Base-by-base conservation (phyloP, 1,140 invertebrate species). In the Drepana arcuata region DNA sequence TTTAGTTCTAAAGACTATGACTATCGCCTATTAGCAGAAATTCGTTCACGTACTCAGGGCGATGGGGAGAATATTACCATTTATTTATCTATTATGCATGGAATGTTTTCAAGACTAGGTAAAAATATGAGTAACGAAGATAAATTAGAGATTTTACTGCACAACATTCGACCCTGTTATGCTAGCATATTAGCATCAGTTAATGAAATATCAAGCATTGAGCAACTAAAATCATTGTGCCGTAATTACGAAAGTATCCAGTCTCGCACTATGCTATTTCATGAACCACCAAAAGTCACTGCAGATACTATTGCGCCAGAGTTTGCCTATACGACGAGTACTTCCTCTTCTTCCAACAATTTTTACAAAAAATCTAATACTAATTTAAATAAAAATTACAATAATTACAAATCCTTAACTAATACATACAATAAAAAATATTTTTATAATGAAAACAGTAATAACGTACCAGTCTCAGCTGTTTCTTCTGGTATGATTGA, bases 1-100 rank as follows among this genome's bases (percentile, higher is more conserved):
- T 72, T 67, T 43, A 30, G 28, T 31, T 39, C 44, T 9, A 1
- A 35, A n/a, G 55, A 67, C 35, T 63, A 61, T 29, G 51, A 21
- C 4, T 21, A 21, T 9, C 18, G 4, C 4, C 18, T 21, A 21
- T 4, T 9, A 5, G 18, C 18, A 5, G 18, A 21, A 21, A 21
- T 21, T 21, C 18, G 18, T 5, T 4, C 18, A 9, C 18, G 18
- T 21, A 21, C 18, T 21, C 63, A 68, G 35, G 67, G 64, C 0
- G 48, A 60, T 28, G 11, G 23, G 0, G 53, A 64, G 29, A 54
- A 21, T 21, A 21, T 21, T 21, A 9, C 18, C 4, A 9, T 21
- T 9, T 21, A 21, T 9, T 5, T 21, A 5, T 4, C 58, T 7
- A 35, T 48, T 21, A 66, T 66, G 61, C 26, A 47, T 11, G 48